Base-by-base conservation (phyloP, 2,888 invertebrate genomes). In the Xylota segnis region DNA sequence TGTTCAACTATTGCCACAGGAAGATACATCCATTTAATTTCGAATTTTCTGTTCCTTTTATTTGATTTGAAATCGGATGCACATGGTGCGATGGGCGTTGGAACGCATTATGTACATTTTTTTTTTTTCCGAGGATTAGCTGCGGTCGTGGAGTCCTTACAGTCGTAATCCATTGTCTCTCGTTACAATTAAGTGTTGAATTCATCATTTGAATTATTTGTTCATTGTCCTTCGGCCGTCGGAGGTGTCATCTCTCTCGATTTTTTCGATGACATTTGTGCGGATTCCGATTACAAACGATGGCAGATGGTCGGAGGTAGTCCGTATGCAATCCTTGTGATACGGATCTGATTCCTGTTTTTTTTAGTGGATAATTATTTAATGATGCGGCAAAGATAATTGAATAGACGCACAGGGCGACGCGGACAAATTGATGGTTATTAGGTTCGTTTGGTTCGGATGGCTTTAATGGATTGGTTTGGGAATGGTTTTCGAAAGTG, bases 371-470 rank as follows among this genome's bases (percentile, higher is more conserved):
- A 50, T 82, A 82, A 86, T 86, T 86, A 86, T 86, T 86, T 82
- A 86, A 86, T 86, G 86, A 86, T 82, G 86, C 82, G 86, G 86
- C 76, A 82, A 68, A 61, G 71, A 72, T 86, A 77, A 82, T 71
- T 76, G 75, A 66, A 71, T 47, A n/a, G 63, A 37, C n/a, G 32
- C 18, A 18, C 14, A 27, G 66, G 79, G 74, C 68, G 43, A 63
- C 45, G 37, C n/a, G 23, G 77, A 83, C 83, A 83, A 77, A 77
- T 77, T 78, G 78, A 54, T 40, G 61, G 72, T 66, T 71, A 65
- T 76, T 58, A 58, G 59, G 16, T 59, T 59, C 52, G 29, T 14
- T 65, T 50, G 6, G 34, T 14, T 5, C 5, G 40, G 4, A 32
- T 47, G 56, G 56, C n/a, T 47, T 14, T 37, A 16, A 50, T 16